phyloP scores from a whole-genome alignment of 1,140 invertebrate genomes.

The Coelopa frigida region DNA sequence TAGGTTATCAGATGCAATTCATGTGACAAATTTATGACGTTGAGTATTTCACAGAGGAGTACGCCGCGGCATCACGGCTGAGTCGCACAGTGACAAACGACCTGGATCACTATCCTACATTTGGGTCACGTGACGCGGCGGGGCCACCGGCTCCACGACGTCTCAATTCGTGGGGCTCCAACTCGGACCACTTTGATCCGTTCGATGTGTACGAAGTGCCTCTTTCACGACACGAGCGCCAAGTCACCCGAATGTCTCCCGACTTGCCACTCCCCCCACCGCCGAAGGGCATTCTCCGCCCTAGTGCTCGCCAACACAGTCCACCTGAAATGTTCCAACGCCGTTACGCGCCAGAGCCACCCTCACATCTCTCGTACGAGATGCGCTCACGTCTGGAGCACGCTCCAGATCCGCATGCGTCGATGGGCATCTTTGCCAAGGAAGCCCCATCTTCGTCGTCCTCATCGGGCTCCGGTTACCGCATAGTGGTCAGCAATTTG shows the following conservation, averaged over 20 bases:
- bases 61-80: slow-evolving; percentile 17
- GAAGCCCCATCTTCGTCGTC: slow-evolving; percentile 24
- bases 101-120: slow-evolving; percentile 6
- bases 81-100: slow-evolving; percentile 19
- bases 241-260: slow-evolving; percentile 15
- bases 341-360: slow-evolving; percentile 23
- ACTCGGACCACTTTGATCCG: slow-evolving; percentile 24
- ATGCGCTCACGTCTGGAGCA: slow-evolving; percentile 32
- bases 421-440: slow-evolving; percentile 47
- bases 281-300: slow-evolving; percentile 16
- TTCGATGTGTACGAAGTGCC: slow-evolving; percentile 37
- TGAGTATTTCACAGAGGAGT: slow-evolving; percentile 23
- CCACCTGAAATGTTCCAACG: slow-evolving; percentile 21
- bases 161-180: slow-evolving; percentile 18
- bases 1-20: slow-evolving; percentile 14
- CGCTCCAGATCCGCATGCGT: slow-evolving; percentile 44
- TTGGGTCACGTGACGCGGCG: neutral
- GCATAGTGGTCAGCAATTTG: slow-evolving; percentile 82
- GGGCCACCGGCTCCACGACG: slow-evolving; percentile 6
- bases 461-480: slow-evolving; percentile 53
- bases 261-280: slow-evolving; percentile 21
- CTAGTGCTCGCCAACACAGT: slow-evolving; percentile 9
- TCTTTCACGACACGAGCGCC: slow-evolving; percentile 21
- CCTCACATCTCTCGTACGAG: slow-evolving; percentile 36
- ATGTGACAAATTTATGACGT: slow-evolving; percentile 1